Base-by-base conservation (phyloP, 2,113 vertebrate genomes). In the Ascaphus truei region DNA sequence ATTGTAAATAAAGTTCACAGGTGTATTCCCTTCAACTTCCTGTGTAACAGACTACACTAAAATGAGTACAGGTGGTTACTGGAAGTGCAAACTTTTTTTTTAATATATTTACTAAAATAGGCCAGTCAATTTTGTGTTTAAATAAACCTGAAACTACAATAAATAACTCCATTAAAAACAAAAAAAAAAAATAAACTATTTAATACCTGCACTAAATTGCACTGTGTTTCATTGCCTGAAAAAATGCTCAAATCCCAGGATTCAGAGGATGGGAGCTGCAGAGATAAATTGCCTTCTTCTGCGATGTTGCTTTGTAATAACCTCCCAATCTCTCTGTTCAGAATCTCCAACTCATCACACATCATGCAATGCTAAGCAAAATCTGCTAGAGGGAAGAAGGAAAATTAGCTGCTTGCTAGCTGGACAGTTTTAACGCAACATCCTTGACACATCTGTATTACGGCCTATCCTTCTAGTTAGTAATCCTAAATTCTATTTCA, bases 301-400 rank as follows among this genome's bases (percentile, higher is more conserved):
- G 50, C 0, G 0, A 16, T 62, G 56, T 0, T 37, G 30, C 0
- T 80, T 41, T 60, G 36, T 1, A 73, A 79, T 3, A 63, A 47
- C 29, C 22, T 72, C 48, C 66, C 48, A 33, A 76, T 66, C 37
- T 72, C 71, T 69, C 72, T 74, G 77, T 66, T 71, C 67, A 75
- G 63, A 69, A 61, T 73, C 50, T 72, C 78, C 62, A 72, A 72
- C 1, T 74, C 7, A 78, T 75, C 71, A 79, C 58, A 78, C 68
- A 62, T 53, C 68, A 66, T 0, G 37, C 41, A 72, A 73, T 33
- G 76, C 64, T 77, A 76, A 74, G 41, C 12, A n/a, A n/a, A 64
- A 75, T 12, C 53, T 0, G 22, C 50, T 73, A 75, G 12, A 76
- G 72, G 36, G 56, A 59, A 77, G 66, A 75, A 39, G 64, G 55